Evolutionary conservation across 2,888 invertebrate genomes (phyloP), one percentile per base, ranked within the genome.

Genomic region (Synanthedon tipuliformis): DNA sequence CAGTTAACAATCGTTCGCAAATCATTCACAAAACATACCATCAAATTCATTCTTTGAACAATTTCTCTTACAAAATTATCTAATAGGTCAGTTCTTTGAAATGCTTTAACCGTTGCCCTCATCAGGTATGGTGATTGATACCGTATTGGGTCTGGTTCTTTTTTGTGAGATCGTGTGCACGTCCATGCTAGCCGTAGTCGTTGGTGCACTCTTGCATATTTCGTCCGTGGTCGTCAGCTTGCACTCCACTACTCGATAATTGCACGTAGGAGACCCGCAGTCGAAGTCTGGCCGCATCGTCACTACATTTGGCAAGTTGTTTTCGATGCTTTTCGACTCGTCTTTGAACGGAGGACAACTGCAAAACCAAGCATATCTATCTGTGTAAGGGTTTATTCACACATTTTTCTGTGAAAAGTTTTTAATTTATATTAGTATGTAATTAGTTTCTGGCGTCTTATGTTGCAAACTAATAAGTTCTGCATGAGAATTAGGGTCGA

Each of bases 61-160:
- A 45, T 45, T 45, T 45, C 15, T 45, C 45, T 45, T 45, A 45
- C 15, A 45, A 45, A 45, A 45, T 45, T 45, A 45, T 45, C 34
- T 34, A 34, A 34, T 34, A 34, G 34, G 15, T 45, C 45, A 45
- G 45, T 45, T 15, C 45, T 45, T 45, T 45, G 13, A 45, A 45
- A 45, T 45, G 45, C 45, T 3, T 79, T 87, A 87, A 62, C 89
- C 89, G 60, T 89, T 89, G 50, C 88, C 89, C 61, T 89, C 89
- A 53, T 88, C 76, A 1, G 90, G 90, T 73, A 90, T 82, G 56
- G 89, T 81, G 66, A 90, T 89, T 18, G 90, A 89, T 56, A 90
- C 89, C 27, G 90, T 89, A 60, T 88, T 85, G 48, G 85, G 81
- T 66, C 75, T 69, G 12, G 60, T 61, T 48, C 68, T 72, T 62